Evolutionary conservation across 2,113 vertebrate species (phyloP).

Genomic region (Amazona vittata): DNA sequence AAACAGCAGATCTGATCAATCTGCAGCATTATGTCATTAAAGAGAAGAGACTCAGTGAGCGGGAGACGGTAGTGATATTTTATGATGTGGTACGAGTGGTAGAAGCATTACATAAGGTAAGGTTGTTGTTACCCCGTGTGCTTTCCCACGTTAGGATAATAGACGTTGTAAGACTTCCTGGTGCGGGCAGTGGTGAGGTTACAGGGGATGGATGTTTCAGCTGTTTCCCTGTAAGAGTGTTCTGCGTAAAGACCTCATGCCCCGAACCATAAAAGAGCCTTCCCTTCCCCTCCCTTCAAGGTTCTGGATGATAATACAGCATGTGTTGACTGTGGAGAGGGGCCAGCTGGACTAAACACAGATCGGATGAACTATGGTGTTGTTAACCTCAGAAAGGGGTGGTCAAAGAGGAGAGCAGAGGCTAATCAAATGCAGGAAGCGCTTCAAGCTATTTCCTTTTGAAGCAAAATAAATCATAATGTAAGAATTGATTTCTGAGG

Average conservation of each 20-base stretch:
- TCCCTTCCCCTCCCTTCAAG: background rate
- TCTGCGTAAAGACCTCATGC: background rate
- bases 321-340: background rate
- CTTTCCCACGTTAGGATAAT: rapidly evolving
- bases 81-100: slow-evolving; percentile 98
- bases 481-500: background rate
- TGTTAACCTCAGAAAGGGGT: background rate
- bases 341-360: background rate
- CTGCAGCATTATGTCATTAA: slow-evolving; percentile 99
- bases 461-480: background rate
- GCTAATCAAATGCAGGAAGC: background rate
- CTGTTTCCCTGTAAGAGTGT: background rate
- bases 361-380: background rate
- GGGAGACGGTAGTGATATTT: slow-evolving; percentile 97
- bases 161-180: background rate
- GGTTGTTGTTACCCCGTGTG: background rate
- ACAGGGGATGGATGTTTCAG: background rate
- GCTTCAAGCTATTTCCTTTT: background rate
- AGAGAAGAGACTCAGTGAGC: slow-evolving; percentile 94
- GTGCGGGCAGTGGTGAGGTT: background rate
- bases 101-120: slow-evolving; percentile 96
- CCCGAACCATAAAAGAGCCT: background rate
- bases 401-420: background rate
- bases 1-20: slow-evolving; percentile 97
- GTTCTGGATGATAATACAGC: rapidly evolving